phyloP scores from a whole-genome alignment of 2,888 invertebrate species.

The Pomacea canaliculata region DNA sequence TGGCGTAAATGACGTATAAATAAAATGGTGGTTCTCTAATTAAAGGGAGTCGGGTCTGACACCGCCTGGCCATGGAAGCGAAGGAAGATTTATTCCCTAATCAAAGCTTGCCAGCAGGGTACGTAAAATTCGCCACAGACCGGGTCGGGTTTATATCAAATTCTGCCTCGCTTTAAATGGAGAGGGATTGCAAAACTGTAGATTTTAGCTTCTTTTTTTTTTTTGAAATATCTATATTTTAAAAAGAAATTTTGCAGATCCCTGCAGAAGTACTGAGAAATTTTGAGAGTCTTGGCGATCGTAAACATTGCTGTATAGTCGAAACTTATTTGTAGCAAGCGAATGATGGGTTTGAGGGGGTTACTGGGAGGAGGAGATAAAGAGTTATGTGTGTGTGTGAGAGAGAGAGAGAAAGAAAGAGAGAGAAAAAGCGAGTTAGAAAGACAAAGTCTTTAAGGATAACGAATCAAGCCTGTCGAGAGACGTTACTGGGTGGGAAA shows the following conservation, averaged over 20 bases:
- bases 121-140: background rate
- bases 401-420: background rate
- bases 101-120: constrained; percentile 4
- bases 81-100: constrained; percentile 5
- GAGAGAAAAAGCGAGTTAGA: background rate
- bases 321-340: background rate
- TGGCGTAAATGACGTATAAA: constrained; percentile 26
- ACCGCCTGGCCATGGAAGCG: background rate
- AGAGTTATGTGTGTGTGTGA: background rate
- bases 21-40: constrained; percentile 25
- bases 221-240: too few species aligned
- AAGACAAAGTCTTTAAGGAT: background rate
- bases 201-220: background rate
- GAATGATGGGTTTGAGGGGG: background rate
- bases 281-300: background rate
- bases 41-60: constrained; percentile 11
- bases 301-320: background rate
- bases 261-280: background rate
- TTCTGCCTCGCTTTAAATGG: background rate
- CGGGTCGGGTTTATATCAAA: constrained; percentile 3
- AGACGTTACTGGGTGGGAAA: too few species aligned
- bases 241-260: background rate
- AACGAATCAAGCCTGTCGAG: background rate
- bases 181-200: background rate
- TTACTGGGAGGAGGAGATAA: background rate